phyloP scores from a whole-genome alignment of 2,113 vertebrate genomes.

The Talpa occidentalis region DNA sequence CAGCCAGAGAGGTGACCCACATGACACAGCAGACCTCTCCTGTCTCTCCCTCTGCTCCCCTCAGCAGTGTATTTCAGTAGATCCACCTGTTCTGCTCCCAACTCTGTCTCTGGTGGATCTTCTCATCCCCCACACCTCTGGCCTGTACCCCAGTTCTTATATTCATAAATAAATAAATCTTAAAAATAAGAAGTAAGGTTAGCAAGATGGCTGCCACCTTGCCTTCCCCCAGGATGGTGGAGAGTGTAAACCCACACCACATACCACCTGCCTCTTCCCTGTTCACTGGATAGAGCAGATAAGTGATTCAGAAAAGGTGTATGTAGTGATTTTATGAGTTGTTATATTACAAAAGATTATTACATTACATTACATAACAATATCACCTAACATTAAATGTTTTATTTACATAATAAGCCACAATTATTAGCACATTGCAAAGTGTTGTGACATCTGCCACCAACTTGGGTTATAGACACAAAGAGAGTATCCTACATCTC shows the following conservation, averaged over 20 bases:
- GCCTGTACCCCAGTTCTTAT: no score
- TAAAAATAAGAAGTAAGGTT: background rate
- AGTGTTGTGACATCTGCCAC: background rate
- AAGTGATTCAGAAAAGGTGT: background rate
- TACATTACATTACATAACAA: background rate
- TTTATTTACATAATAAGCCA: background rate
- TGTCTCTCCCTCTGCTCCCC: no score
- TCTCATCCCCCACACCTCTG: no score
- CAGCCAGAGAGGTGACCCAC: no score
- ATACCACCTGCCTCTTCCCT: background rate
- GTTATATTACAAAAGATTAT: conserved; percentile 16
- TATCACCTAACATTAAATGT: background rate
- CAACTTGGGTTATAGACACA: background rate
- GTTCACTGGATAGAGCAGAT: background rate
- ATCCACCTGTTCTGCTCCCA: no score
- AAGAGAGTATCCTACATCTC: background rate
- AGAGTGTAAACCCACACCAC: background rate
- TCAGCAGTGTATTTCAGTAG: no score
- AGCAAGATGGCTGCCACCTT: background rate
- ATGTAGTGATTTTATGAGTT: background rate
- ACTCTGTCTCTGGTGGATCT: no score
- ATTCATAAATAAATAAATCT: no score
- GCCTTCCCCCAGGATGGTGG: background rate
- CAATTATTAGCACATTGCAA: background rate
- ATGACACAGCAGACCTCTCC: no score